Conservation (phyloP, 2,113 vertebrate species). For the Alouatta palliata region DNA sequence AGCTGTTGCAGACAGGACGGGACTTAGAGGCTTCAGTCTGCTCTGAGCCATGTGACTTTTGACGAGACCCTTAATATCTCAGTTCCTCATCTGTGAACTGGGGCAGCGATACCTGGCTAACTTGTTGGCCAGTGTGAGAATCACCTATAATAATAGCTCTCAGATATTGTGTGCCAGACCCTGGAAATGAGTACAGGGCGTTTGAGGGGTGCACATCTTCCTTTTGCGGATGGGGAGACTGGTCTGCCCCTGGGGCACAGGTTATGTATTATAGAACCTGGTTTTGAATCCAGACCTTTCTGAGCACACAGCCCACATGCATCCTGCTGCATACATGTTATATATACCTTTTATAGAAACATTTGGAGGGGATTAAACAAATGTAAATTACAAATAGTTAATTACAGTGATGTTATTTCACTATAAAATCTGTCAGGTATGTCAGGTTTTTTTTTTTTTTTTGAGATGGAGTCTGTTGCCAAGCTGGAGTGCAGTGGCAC, state of each 20-base stretch:
- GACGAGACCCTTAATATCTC: neutral
- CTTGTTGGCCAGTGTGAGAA: neutral
- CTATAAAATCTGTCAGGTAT: neutral
- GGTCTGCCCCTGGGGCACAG: neutral
- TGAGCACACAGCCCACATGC: neutral
- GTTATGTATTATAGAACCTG: neutral
- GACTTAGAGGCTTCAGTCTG: neutral
- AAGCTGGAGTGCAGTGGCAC: no score
- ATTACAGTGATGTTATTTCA: neutral
- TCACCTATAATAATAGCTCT: neutral
- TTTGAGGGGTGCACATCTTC: neutral
- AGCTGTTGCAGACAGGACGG: neutral
- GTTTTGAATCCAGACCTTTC: neutral
- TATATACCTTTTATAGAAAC: neutral
- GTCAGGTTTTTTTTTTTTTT: no score
- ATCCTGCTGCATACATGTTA: neutral
- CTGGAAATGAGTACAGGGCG: neutral
- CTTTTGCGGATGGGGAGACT: neutral
- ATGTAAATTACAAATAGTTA: neutral
- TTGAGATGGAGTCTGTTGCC: no score
- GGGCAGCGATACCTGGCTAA: neutral
- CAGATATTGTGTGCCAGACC: neutral
- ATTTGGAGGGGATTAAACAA: neutral
- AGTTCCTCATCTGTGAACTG: constrained; percentile 21
- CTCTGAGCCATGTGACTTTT: neutral